phyloP scores from a whole-genome alignment of 2,797 vertebrate species.

The Meda fulgida region DNA sequence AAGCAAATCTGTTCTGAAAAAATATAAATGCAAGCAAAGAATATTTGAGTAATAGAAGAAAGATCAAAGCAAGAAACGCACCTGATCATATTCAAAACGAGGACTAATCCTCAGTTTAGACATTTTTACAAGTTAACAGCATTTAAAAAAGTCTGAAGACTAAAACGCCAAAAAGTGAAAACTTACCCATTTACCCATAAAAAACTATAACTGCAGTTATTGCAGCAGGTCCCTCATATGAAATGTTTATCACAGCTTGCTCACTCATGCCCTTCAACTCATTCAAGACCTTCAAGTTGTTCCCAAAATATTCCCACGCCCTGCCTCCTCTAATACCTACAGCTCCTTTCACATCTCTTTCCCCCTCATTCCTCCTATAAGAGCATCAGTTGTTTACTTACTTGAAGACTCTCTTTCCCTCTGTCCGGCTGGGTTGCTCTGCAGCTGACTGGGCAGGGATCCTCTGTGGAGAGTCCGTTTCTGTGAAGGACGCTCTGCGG shows the following conservation, averaged over 20 bases:
- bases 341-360: background rate
- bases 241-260: background rate
- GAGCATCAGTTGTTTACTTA: constrained; percentile 68
- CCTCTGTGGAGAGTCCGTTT: constrained; percentile 60
- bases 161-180: background rate
- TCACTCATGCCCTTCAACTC: background rate
- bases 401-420: constrained; percentile 82
- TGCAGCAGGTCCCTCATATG: background rate
- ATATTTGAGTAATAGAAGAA: background rate
- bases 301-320: constrained; percentile 6
- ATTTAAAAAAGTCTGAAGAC: background rate
- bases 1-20: background rate
- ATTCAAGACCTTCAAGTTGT: background rate
- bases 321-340: background rate
- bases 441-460: background rate
- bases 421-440: constrained; percentile 38
- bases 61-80: background rate
- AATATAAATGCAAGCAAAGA: background rate
- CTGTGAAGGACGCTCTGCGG: constrained; percentile 65
- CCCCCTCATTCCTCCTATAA: background rate
- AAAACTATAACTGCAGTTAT: background rate
- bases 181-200: background rate
- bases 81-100: background rate
- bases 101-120: background rate
- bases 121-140: background rate